Conservation (phyloP, 1,140 invertebrate species). For the Drosophila navojoa region DNA sequence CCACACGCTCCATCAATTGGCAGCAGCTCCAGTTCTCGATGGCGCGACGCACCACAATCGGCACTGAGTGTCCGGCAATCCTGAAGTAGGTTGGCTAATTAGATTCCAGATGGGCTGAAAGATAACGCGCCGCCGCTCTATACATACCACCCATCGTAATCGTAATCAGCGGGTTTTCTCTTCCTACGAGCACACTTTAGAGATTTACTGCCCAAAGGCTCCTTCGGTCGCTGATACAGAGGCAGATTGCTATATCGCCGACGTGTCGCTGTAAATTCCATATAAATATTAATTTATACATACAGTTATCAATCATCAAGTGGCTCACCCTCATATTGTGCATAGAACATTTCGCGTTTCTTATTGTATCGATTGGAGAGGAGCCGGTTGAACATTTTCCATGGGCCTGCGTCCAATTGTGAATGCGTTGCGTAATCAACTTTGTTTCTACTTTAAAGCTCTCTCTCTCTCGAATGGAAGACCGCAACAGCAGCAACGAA, state of each 20-base stretch:
- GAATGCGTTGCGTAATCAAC: constrained; percentile 25
- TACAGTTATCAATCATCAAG: no score
- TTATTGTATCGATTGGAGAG: constrained; percentile 44
- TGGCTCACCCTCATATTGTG: constrained; percentile 33
- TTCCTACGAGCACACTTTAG: not conserved
- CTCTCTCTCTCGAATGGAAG: not conserved
- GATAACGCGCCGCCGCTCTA: not conserved
- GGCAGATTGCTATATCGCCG: constrained; percentile 26
- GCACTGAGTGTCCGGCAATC: constrained; percentile 42
- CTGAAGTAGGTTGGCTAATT: constrained; percentile 34
- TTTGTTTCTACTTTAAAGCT: constrained; percentile 24
- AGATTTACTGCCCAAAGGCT: constrained; percentile 9
- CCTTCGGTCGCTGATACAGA: constrained; percentile 12
- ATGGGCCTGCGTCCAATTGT: constrained; percentile 4
- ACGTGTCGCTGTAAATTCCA: constrained; percentile 28
- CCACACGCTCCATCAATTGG: constrained; percentile 34
- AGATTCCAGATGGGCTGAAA: not conserved
- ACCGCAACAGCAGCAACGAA: constrained; percentile 5
- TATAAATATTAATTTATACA: no score
- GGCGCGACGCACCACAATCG: constrained; percentile 35
- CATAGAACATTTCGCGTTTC: constrained; percentile 28
- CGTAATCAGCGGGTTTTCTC: constrained; percentile 9
- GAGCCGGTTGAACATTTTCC: constrained; percentile 41
- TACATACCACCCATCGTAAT: constrained; percentile 40
- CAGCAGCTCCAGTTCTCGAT: constrained; percentile 26